These are phyloP conservation scores for Ictalurus punctatus DNA, from an alignment of 2,113 vertebrate species.

Conservation along the genomic window DNA sequence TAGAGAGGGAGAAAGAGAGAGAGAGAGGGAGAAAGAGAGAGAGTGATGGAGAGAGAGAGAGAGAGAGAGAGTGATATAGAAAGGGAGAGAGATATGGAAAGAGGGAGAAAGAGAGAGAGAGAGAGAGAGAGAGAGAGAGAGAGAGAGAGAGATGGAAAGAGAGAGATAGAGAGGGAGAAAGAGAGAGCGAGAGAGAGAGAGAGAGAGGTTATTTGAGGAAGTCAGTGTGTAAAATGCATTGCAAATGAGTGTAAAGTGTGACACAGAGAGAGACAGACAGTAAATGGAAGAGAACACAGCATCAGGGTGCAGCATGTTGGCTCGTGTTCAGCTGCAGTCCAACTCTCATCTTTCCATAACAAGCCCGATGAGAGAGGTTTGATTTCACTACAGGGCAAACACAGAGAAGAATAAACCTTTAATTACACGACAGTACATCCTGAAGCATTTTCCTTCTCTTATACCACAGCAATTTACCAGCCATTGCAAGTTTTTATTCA, in stretches of 20 bases:
- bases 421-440: slow-evolving; percentile 25
- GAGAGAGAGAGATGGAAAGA: background rate
- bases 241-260: background rate
- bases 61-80: background rate
- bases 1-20: background rate
- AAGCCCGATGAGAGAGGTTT: slow-evolving; percentile 25
- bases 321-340: slow-evolving; percentile 11
- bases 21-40: too few relatives aligned
- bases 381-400: slow-evolving; percentile 33
- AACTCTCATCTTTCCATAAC: background rate
- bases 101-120: too few relatives aligned
- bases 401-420: slow-evolving; percentile 24
- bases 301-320: background rate
- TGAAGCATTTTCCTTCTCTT: background rate
- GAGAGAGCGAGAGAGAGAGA: background rate
- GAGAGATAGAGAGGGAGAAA: background rate
- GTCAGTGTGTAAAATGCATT: background rate
- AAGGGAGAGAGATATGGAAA: too few relatives aligned
- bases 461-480: background rate
- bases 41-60: too few relatives aligned
- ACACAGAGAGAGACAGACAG: background rate
- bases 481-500: background rate
- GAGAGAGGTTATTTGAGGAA: background rate
- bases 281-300: background rate
- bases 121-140: too few relatives aligned